A percentile compares a stretch with the other conserved stretches of the same genome.
Conservation (phyloP, 2,888 invertebrate genomes). For the Ischnura elegans region DNA sequence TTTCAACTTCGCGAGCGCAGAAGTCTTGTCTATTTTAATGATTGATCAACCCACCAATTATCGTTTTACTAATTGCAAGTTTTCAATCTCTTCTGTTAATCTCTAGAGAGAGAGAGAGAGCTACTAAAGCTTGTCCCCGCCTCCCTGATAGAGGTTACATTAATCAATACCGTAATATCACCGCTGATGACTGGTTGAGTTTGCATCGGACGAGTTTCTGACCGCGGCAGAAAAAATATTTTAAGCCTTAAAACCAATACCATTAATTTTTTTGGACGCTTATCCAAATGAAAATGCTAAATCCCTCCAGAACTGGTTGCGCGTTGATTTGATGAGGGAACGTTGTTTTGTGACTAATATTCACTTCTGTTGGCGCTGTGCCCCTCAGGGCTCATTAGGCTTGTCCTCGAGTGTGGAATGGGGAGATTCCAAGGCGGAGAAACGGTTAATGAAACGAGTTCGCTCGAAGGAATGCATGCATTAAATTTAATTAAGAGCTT, state of each 20-base stretch:
- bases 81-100: background rate
- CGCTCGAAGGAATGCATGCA: background rate
- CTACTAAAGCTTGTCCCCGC: background rate
- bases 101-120: background rate
- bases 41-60: conserved; percentile 27
- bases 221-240: background rate
- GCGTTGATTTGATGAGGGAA: background rate
- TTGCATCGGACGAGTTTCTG: background rate
- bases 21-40: background rate
- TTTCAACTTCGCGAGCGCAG: background rate
- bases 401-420: background rate
- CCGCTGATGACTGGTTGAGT: background rate
- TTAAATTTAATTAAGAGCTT: too few relatives aligned
- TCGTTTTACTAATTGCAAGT: conserved; percentile 10
- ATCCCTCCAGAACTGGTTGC: background rate
- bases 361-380: background rate
- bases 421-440: background rate
- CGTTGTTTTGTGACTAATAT: background rate
- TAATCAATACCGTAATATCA: background rate
- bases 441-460: background rate
- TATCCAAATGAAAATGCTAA: background rate
- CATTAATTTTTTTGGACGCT: background rate
- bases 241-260: background rate
- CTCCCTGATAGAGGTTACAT: background rate
- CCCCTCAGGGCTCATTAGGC: background rate